phyloP scores from a whole-genome alignment of 2,113 vertebrate genomes.

The Collichthys lucidus region DNA sequence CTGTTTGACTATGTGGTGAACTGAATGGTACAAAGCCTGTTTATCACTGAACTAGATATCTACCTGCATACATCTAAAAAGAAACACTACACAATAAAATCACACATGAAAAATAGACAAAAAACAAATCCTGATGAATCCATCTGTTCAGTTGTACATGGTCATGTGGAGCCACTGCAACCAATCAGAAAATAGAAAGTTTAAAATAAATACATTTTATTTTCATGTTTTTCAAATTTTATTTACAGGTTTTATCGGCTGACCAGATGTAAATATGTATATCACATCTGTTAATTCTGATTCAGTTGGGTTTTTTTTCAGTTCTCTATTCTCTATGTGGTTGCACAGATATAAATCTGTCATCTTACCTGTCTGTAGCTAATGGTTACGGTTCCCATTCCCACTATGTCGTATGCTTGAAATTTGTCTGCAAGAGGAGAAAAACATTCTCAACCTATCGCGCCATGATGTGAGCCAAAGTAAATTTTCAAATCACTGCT shows the following conservation, averaged over 20 bases:
- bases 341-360: no score
- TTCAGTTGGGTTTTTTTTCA: neutral
- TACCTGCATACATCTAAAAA: neutral
- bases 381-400: conserved; percentile 75
- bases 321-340: neutral
- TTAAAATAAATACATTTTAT: neutral
- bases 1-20: neutral
- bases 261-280: neutral
- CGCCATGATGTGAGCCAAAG: neutral
- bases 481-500: neutral
- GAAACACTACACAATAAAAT: neutral
- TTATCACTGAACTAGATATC: neutral
- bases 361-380: conserved; percentile 80
- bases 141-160: conserved; percentile 80
- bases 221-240: neutral
- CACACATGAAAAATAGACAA: neutral
- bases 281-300: neutral
- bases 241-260: no score
- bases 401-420: conserved; percentile 73
- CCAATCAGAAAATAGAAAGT: conserved; percentile 44
- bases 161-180: conserved; percentile 84
- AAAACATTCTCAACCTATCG: neutral
- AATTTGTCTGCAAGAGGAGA: conserved; percentile 74
- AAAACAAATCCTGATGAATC: neutral
- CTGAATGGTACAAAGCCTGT: neutral